These are phyloP conservation scores for Dendrocopos noguchii DNA, from an alignment of 2,113 vertebrate species.

Conservation along the genomic window DNA sequence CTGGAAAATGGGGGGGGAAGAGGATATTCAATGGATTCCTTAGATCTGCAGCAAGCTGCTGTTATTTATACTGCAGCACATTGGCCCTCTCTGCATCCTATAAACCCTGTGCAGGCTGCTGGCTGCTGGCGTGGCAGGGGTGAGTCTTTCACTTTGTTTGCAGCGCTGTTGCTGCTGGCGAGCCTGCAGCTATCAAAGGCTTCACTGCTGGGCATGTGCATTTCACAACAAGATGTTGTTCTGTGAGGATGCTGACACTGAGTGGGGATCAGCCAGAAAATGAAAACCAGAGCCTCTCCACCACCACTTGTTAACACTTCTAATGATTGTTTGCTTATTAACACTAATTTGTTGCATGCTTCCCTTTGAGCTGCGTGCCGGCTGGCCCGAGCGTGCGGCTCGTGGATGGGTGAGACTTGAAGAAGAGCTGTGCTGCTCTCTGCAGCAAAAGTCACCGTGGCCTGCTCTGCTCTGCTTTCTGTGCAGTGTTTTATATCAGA, in stretches of 20 bases:
- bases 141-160: not conserved
- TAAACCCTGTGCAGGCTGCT: not conserved
- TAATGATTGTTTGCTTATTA: conserved; percentile 56
- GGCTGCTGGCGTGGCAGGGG: conserved; percentile 1
- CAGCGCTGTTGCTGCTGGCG: not conserved
- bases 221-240: conserved; percentile 56
- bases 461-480: not conserved
- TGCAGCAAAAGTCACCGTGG: conserved; percentile 18
- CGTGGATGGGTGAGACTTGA: not conserved
- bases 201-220: conserved; percentile 4
- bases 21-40: not conserved
- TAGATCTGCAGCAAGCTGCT: conserved; percentile 4
- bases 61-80: not conserved
- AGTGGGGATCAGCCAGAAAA: conserved; percentile 49
- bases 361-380: not conserved
- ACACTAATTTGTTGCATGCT: conserved; percentile 31
- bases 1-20: not conserved
- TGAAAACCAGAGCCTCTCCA: conserved; percentile 38
- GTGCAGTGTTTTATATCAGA: not conserved
- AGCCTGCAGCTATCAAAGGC: not conserved
- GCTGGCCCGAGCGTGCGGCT: not conserved
- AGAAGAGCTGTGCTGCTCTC: not conserved
- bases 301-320: conserved; percentile 56
- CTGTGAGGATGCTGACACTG: conserved; percentile 39
- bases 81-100: not conserved